phyloP scores from a whole-genome alignment of 2,888 invertebrate species.

The Nebria brevicollis region DNA sequence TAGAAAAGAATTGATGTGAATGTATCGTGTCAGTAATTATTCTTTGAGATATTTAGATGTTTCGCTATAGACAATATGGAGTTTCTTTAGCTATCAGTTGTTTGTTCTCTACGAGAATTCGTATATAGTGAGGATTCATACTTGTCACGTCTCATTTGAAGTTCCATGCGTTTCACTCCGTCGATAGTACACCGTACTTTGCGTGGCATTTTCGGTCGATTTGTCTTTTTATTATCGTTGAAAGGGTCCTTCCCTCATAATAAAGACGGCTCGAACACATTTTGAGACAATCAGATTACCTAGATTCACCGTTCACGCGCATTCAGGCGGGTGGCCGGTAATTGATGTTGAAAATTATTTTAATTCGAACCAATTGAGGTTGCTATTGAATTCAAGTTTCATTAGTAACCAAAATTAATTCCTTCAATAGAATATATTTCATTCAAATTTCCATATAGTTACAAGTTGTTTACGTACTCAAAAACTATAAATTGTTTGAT shows the following conservation, averaged over 20 bases:
- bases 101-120: neutral
- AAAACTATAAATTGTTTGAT: neutral
- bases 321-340: slow-evolving; percentile 23
- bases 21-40: too few relatives aligned
- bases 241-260: slow-evolving; percentile 41
- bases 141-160: slow-evolving; percentile 38
- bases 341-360: slow-evolving; percentile 28
- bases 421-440: too few relatives aligned
- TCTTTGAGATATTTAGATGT: too few relatives aligned
- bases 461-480: too few relatives aligned
- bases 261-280: slow-evolving; percentile 39
- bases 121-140: neutral
- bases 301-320: slow-evolving; percentile 14
- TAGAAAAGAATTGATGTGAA: too few relatives aligned
- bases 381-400: too few relatives aligned
- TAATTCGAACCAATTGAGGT: neutral
- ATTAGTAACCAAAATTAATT: too few relatives aligned
- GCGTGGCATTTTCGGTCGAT: slow-evolving; percentile 39
- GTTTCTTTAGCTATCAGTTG: neutral
- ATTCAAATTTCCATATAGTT: too few relatives aligned
- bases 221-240: slow-evolving; percentile 43
- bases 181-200: slow-evolving; percentile 11
- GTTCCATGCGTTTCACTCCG: slow-evolving; percentile 23
- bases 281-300: slow-evolving; percentile 45
- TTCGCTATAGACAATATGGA: too few relatives aligned